These are phyloP conservation scores for Nymphalis io DNA, from an alignment of 1,140 invertebrate genomes.

Conservation along the genomic window DNA sequence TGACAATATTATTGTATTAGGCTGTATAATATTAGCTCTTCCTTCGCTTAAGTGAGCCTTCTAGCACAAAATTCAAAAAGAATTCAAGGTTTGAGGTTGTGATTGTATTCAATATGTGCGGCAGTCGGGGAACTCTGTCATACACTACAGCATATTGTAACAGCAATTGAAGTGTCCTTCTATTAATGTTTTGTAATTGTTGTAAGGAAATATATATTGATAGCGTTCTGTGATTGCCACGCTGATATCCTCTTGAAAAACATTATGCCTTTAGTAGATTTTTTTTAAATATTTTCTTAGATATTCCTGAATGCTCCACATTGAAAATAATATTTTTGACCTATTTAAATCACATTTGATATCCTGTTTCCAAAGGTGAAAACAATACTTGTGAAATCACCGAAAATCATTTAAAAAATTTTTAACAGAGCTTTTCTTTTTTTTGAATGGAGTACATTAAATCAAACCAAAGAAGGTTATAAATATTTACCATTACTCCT, in stretches of 20 bases:
- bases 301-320: neutral
- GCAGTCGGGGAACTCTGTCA: conserved; percentile 1
- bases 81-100: conserved; percentile 48
- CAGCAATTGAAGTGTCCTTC: no score
- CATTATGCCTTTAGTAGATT: neutral
- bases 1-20: conserved; percentile 45
- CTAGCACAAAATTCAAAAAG: conserved; percentile 47
- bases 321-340: no score
- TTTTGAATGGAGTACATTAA: conserved; percentile 1
- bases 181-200: no score
- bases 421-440: neutral
- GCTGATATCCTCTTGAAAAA: neutral
- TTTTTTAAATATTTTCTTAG: neutral
- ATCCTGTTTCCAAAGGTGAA: no score
- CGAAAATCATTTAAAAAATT: neutral
- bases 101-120: conserved; percentile 43
- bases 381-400: neutral
- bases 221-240: conserved; percentile 1
- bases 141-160: neutral
- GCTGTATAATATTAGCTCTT: conserved; percentile 33
- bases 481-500: neutral
- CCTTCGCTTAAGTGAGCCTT: conserved; percentile 24
- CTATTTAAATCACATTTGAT: no score
- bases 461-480: conserved; percentile 32
- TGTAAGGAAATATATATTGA: neutral